These are phyloP conservation scores for Microtus ochrogaster DNA, from an alignment of 2,113 vertebrate species.

Conservation along the genomic window DNA sequence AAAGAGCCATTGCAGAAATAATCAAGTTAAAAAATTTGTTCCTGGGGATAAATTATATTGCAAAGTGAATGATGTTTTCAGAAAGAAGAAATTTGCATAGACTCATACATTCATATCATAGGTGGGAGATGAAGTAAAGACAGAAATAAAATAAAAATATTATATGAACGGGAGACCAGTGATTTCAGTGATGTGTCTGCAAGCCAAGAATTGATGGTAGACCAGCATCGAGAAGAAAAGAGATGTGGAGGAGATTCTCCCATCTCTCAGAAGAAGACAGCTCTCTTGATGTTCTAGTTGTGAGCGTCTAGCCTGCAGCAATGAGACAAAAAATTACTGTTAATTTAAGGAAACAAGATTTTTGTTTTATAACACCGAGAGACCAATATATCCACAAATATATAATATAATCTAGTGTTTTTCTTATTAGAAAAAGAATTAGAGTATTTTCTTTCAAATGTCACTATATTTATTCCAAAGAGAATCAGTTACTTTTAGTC, in stretches of 20 bases:
- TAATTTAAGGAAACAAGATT: background rate
- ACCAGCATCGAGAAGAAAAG: background rate
- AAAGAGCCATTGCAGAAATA: background rate
- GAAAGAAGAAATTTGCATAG: background rate
- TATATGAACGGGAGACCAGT: background rate
- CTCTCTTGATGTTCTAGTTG: background rate
- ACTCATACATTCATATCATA: background rate
- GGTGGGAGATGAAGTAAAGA: background rate
- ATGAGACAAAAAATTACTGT: background rate
- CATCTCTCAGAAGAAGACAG: background rate
- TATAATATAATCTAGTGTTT: background rate
- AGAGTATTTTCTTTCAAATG: slow-evolving; percentile 8
- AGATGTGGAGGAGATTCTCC: background rate
- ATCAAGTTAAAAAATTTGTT: background rate
- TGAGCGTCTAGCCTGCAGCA: background rate
- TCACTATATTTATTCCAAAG: slow-evolving; percentile 2
- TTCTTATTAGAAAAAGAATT: slow-evolving; percentile 16
- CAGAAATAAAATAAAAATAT: background rate
- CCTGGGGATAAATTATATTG: background rate
- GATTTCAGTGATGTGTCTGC: too few relatives aligned
- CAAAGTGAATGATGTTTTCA: background rate
- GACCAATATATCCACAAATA: background rate
- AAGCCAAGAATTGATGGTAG: background rate
- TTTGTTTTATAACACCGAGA: background rate
- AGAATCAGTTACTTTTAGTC: background rate